A percentile compares a stretch with the other conserved stretches of the same genome.
Evolutionary conservation across 1,140 invertebrate species (phyloP).

Genomic region (Oppia nitens): DNA sequence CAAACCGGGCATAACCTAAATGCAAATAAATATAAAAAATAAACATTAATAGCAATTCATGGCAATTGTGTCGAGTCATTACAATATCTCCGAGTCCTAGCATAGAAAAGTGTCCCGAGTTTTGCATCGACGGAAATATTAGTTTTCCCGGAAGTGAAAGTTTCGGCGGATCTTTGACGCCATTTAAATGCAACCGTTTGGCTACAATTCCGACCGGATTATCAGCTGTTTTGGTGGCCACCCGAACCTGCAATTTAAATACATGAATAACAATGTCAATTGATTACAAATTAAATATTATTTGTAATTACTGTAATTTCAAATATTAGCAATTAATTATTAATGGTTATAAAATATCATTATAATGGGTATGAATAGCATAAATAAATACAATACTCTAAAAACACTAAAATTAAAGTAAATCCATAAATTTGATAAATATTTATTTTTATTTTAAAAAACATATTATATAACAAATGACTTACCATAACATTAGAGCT

Average conservation of each 20-base stretch:
- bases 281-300: too few relatives aligned
- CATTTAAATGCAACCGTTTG: constrained; percentile 66
- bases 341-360: too few relatives aligned
- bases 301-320: too few relatives aligned
- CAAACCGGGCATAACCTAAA: constrained; percentile 83
- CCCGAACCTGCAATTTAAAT: constrained; percentile 32
- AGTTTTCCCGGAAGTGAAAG: constrained; percentile 88
- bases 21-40: constrained; percentile 25
- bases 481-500: constrained; percentile 96
- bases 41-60: not conserved
- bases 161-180: constrained; percentile 71
- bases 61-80: constrained; percentile 20
- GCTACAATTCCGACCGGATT: constrained; percentile 84
- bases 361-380: too few relatives aligned
- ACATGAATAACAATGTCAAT: not conserved
- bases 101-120: constrained; percentile 90
- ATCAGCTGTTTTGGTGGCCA: constrained; percentile 74
- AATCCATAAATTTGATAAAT: too few relatives aligned
- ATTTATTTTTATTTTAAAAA: too few relatives aligned
- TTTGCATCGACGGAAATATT: constrained; percentile 86
- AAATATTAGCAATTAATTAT: too few relatives aligned
- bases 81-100: constrained; percentile 89
- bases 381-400: too few relatives aligned
- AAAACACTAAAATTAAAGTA: too few relatives aligned
- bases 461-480: not conserved